phyloP scores from a whole-genome alignment of 2,113 vertebrate species.

The Sula dactylatra region DNA sequence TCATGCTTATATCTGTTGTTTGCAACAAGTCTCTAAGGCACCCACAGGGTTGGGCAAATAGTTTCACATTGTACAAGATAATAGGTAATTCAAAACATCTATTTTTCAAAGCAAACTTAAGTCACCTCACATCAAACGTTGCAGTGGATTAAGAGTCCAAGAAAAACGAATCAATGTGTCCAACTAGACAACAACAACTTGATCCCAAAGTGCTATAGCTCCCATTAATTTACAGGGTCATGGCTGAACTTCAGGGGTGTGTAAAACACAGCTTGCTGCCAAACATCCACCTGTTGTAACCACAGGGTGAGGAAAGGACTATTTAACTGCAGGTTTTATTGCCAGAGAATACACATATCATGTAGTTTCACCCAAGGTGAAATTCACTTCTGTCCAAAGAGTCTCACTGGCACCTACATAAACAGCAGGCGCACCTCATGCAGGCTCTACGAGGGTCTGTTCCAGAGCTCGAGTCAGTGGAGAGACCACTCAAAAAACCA shows the following conservation, averaged over 20 bases:
- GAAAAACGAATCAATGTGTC: neutral
- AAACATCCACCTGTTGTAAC: neutral
- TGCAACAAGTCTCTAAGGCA: constrained; percentile 14
- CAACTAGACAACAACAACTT: neutral
- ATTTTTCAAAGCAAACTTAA: constrained; percentile 1
- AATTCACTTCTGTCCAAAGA: neutral
- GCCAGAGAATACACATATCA: neutral
- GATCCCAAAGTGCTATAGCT: neutral
- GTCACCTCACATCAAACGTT: neutral
- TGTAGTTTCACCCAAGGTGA: neutral
- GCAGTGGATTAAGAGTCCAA: neutral
- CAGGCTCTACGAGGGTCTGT: neutral
- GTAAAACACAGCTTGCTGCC: neutral
- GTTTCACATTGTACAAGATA: constrained; percentile 22
- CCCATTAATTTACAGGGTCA: neutral
- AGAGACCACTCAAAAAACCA: neutral
- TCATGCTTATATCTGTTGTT: constrained; percentile 7
- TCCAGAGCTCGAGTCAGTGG: neutral
- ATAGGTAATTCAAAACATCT: constrained; percentile 39
- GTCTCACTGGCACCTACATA: neutral
- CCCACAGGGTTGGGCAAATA: neutral
- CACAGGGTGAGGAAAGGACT: neutral
- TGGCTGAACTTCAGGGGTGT: neutral
- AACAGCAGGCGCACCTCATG: neutral
- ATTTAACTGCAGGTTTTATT: neutral